These are phyloP conservation scores for Heliconius hewitsoni DNA, from an alignment of 1,140 invertebrate species.

Conservation along the genomic window DNA sequence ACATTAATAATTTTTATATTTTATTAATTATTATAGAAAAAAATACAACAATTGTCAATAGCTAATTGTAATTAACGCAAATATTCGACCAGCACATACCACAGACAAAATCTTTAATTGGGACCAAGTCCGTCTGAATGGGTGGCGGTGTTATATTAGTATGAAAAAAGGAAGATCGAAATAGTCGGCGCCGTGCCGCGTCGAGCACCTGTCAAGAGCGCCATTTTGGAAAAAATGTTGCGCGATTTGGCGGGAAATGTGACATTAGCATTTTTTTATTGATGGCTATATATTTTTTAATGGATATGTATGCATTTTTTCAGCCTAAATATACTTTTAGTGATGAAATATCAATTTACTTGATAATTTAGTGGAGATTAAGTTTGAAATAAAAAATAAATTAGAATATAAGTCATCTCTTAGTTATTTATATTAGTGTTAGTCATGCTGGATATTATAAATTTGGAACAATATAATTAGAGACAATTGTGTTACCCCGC, in stretches of 20 bases:
- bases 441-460: slow-evolving; percentile 1
- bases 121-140: slow-evolving; percentile 58
- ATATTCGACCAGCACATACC: slow-evolving; percentile 46
- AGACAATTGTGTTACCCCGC: slow-evolving; percentile 5
- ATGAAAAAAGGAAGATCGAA: slow-evolving; percentile 56
- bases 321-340: not conserved
- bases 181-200: slow-evolving; percentile 54
- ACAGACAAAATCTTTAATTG: slow-evolving; percentile 49
- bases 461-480: slow-evolving; percentile 4
- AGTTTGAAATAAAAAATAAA: not conserved
- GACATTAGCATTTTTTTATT: slow-evolving; percentile 16
- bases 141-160: slow-evolving; percentile 59
- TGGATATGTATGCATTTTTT: not conserved
- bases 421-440: not conserved
- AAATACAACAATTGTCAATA: too few relatives aligned
- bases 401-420: not conserved
- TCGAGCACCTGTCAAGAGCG: slow-evolving; percentile 53
- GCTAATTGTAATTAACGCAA: slow-evolving; percentile 26
- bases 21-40: too few relatives aligned
- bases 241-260: slow-evolving; percentile 36
- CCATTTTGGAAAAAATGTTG: slow-evolving; percentile 47
- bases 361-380: not conserved
- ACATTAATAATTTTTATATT: too few relatives aligned
- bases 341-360: not conserved
- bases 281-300: not conserved